phyloP scores from a whole-genome alignment of 2,797 vertebrate species.

The Lagodon rhomboides region DNA sequence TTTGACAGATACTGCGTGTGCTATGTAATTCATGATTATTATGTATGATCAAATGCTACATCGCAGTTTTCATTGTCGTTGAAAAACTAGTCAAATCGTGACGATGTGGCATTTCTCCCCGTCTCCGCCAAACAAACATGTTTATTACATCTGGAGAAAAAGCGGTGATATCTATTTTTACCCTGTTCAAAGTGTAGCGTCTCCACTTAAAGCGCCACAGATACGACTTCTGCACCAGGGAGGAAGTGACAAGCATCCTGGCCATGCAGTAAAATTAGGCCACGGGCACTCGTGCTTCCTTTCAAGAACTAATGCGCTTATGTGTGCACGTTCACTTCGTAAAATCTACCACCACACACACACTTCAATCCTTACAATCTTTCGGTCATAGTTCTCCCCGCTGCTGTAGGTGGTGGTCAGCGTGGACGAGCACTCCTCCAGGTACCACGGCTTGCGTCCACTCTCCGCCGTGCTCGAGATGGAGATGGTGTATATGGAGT shows the following conservation, averaged over 20 bases:
- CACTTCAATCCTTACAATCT: slow-evolving; percentile 89
- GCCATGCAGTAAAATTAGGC: background rate
- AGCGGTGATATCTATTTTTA: too few relatives aligned
- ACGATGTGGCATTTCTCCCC: too few relatives aligned
- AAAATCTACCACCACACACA: background rate
- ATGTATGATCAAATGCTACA: too few relatives aligned
- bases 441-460: slow-evolving; percentile 97
- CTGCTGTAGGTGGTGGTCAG: slow-evolving; percentile 99
- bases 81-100: too few relatives aligned
- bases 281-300: background rate
- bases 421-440: slow-evolving; percentile 97
- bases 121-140: too few relatives aligned
- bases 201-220: too few relatives aligned
- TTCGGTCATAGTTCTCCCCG: slow-evolving; percentile 97
- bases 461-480: slow-evolving; percentile 99
- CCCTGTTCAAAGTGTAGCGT: too few relatives aligned
- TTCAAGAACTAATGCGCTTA: background rate
- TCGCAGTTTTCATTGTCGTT: too few relatives aligned
- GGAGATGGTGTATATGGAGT: slow-evolving; percentile 99
- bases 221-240: background rate
- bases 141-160: too few relatives aligned
- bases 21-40: too few relatives aligned
- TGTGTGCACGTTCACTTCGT: background rate
- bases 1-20: too few relatives aligned
- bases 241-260: background rate